Conservation (phyloP, 2,797 vertebrate species). For the Neosalanx taihuensis region DNA sequence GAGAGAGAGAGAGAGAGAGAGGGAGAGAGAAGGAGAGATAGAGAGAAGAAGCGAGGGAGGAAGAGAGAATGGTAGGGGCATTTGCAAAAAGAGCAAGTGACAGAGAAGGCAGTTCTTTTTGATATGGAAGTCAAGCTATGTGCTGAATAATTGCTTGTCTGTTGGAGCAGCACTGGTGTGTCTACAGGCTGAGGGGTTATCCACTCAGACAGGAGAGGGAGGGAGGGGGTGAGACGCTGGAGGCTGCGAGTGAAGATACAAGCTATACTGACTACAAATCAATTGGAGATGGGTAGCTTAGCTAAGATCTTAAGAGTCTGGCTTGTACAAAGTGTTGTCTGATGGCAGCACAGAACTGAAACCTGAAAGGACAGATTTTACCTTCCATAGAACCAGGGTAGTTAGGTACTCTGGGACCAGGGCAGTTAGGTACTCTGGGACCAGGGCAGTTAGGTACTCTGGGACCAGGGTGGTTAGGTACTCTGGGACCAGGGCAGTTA, state of each 20-base stretch:
- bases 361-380: too few relatives aligned
- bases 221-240: background rate
- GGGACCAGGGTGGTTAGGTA: too few relatives aligned
- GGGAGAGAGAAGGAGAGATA: background rate
- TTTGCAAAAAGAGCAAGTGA: background rate
- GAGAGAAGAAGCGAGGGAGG: background rate
- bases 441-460: too few relatives aligned
- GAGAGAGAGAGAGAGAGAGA: background rate
- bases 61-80: too few relatives aligned
- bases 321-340: too few relatives aligned
- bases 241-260: conserved; percentile 21
- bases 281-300: conserved; percentile 1
- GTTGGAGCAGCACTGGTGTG: background rate
- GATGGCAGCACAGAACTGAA: too few relatives aligned
- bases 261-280: background rate
- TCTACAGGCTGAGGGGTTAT: background rate
- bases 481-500: too few relatives aligned
- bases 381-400: too few relatives aligned
- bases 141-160: background rate
- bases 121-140: background rate
- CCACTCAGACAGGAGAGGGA: background rate
- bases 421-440: too few relatives aligned
- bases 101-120: background rate
- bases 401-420: too few relatives aligned
- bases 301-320: background rate